Conservation (phyloP, 2,113 vertebrate genomes). For the Sinocyclocheilus grahami region DNA sequence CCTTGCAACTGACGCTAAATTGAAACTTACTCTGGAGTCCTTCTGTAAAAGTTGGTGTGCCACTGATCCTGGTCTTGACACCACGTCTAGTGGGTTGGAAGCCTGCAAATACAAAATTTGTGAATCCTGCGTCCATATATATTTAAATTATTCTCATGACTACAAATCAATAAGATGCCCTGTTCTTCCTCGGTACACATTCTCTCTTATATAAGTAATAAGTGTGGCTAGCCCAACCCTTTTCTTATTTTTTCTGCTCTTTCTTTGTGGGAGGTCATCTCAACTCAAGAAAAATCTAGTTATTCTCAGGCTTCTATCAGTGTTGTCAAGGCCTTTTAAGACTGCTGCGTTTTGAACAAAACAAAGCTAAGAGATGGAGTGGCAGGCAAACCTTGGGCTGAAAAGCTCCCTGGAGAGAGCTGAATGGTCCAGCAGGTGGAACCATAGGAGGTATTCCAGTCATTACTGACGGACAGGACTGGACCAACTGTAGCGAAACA, state of each 20-base stretch:
- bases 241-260: background rate
- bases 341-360: background rate
- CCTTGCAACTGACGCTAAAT: too few relatives aligned
- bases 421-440: slow-evolving; percentile 82
- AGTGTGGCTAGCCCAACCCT: background rate
- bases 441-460: slow-evolving; percentile 83
- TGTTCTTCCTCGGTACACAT: background rate
- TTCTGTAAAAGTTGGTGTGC: slow-evolving; percentile 84
- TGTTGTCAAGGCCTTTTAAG: background rate
- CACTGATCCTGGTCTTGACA: slow-evolving; percentile 82
- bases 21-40: slow-evolving; percentile 82
- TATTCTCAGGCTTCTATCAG: background rate
- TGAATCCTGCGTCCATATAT: background rate
- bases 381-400: slow-evolving; percentile 80
- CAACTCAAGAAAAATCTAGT: slow-evolving; percentile 22
- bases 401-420: slow-evolving; percentile 84
- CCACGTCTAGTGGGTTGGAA: slow-evolving; percentile 85
- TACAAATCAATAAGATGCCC: background rate
- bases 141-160: background rate
- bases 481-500: slow-evolving; percentile 77
- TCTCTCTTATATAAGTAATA: background rate
- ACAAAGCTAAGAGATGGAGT: background rate
- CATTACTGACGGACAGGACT: slow-evolving; percentile 79
- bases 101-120: slow-evolving; percentile 69
- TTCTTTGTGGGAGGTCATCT: background rate